Evolutionary conservation across 2,113 vertebrate genomes (phyloP).

Genomic region (Uropsilus gracilis): DNA sequence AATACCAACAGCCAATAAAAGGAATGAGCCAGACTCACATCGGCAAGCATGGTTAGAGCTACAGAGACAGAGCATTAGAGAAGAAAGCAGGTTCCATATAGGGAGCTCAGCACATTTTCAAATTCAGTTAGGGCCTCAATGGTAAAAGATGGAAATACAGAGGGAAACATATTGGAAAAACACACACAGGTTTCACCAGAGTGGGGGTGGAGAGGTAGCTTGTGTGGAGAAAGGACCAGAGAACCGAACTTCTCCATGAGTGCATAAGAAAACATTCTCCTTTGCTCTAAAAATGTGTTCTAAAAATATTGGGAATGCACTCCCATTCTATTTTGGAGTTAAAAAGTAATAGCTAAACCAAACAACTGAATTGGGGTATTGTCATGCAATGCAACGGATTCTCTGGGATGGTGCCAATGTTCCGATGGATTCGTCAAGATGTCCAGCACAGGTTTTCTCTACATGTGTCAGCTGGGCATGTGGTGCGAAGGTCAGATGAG

Average conservation of each 20-base stretch:
- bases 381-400: background rate
- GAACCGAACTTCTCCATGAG: background rate
- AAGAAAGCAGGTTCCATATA: background rate
- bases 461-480: background rate
- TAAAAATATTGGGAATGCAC: background rate
- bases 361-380: background rate
- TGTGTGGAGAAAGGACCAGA: background rate
- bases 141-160: background rate
- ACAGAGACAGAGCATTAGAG: background rate
- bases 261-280: background rate
- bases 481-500: background rate
- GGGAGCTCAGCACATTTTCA: background rate
- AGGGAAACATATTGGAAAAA: background rate
- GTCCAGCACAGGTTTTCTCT: background rate
- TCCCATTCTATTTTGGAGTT: background rate
- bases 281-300: background rate
- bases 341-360: background rate
- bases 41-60: background rate
- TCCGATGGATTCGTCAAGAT: background rate
- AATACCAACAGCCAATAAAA: background rate
- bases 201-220: rapidly evolving
- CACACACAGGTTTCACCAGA: background rate
- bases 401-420: background rate
- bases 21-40: background rate
- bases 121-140: background rate